Evolutionary conservation across 2,113 vertebrate genomes (phyloP).

Genomic region (Microcebus jonahi): DNA sequence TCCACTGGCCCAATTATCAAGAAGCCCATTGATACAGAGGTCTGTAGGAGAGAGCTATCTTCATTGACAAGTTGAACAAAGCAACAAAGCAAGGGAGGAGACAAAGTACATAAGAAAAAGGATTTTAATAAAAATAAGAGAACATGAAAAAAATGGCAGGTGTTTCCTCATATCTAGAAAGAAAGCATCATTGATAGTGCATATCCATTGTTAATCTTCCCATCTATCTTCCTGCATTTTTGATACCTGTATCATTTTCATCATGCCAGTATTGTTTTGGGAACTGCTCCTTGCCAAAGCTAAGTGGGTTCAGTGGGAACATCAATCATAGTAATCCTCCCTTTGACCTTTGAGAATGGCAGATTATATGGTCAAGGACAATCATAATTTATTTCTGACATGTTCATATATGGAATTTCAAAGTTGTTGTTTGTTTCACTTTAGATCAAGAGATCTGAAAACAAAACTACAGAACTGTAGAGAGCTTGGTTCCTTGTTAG

Average conservation of each 20-base stretch:
- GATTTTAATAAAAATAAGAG: neutral
- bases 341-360: neutral
- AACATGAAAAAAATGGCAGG: neutral
- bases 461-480: neutral
- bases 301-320: neutral
- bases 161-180: neutral
- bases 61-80: neutral
- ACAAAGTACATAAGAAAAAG: neutral
- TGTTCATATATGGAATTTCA: neutral
- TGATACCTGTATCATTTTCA: neutral
- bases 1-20: neutral
- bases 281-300: neutral
- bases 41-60: too few species aligned
- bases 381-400: neutral
- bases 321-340: neutral
- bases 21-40: neutral
- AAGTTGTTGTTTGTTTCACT: neutral
- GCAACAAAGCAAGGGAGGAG: rapidly evolving
- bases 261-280: neutral
- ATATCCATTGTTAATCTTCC: neutral
- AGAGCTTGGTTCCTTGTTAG: neutral
- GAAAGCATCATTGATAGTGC: neutral
- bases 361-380: neutral
- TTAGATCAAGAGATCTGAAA: neutral
- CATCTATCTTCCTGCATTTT: neutral